Conservation (phyloP, 1,140 invertebrate species). For the Hesperophylax magnus region DNA sequence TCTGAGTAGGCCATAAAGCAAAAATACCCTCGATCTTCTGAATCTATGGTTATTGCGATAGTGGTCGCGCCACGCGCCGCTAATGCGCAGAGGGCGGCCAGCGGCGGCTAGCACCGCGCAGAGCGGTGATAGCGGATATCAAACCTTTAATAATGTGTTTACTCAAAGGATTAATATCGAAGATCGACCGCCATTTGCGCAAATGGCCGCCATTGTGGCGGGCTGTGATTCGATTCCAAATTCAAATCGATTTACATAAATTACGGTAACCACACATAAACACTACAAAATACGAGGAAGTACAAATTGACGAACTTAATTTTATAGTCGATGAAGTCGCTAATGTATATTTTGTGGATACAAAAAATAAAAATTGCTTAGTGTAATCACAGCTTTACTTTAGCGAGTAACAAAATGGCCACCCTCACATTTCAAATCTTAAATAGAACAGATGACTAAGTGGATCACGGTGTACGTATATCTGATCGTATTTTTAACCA, state of each 20-base stretch:
- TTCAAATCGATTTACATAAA: constrained; percentile 33
- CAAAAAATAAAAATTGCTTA: too few species aligned
- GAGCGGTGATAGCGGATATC: constrained; percentile 31
- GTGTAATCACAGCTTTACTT: too few species aligned
- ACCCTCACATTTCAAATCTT: too few species aligned
- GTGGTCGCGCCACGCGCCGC: constrained; percentile 48
- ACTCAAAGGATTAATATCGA: constrained; percentile 54
- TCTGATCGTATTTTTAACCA: too few species aligned
- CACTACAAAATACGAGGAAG: not conserved
- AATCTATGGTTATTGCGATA: constrained; percentile 40
- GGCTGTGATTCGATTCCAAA: not conserved
- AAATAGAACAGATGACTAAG: too few species aligned
- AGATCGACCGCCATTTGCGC: constrained; percentile 50
- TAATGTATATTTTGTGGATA: too few species aligned
- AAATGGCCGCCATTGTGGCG: constrained; percentile 34
- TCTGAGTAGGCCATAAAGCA: too few species aligned
- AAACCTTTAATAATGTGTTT: constrained; percentile 53
- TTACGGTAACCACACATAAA: not conserved
- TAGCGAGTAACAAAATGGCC: too few species aligned
- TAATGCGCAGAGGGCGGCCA: constrained; percentile 49
- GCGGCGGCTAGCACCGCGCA: not conserved
- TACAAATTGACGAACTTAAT: not conserved
- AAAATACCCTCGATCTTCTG: too few species aligned
- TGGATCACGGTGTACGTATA: too few species aligned
- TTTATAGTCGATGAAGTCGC: too few species aligned